Base-by-base conservation (phyloP, 2,888 invertebrate species). In the Drosophila setosimentum region DNA sequence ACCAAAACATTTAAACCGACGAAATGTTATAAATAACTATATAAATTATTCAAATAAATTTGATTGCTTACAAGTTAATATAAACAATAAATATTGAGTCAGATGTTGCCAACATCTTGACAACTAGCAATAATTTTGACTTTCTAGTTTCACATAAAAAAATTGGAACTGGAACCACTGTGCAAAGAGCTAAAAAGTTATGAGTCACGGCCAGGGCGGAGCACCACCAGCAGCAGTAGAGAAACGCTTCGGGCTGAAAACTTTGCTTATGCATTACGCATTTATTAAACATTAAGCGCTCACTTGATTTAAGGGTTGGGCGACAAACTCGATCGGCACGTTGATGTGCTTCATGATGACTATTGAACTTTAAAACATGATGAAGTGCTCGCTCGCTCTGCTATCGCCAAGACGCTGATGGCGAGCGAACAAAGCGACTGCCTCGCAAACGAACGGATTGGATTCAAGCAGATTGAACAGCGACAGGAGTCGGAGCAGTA, bases 301-400 rank as follows among this genome's bases (percentile, higher is more conserved):
- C 73, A 75, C 82, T 89, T 84, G 85, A 82, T 72, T 89, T 84
- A 78, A 73, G 85, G 85, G 83, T 78, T 86, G 86, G 68, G 67
- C 64, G 68, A 61, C 32, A 55, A 37, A 65, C 55, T 62, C 73
- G 78, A 80, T 80, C 78, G 87, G 89, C 89, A 84, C 83, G 88
- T 88, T 86, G 84, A 85, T 89, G 90, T 83, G 71, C 89, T 79
- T 68, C 76, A 88, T 86, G 83, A 86, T 90, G 86, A 86, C 90
- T 90, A 90, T 86, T 86, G 87, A 86, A 90, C 90, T 88, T 86
- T 83, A 70, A 67, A 80, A 16, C 86, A 85, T 87, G 83, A 88
- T 85, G 85, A 85, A 85, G 85, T 88, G 88, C 75, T 65, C 64
- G 67, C 67, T 71, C 63, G 45, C 57, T 53, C 51, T 51, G 35